Evolutionary conservation across 2,797 vertebrate species (phyloP).

Genomic region (Cheirogaleus major): DNA sequence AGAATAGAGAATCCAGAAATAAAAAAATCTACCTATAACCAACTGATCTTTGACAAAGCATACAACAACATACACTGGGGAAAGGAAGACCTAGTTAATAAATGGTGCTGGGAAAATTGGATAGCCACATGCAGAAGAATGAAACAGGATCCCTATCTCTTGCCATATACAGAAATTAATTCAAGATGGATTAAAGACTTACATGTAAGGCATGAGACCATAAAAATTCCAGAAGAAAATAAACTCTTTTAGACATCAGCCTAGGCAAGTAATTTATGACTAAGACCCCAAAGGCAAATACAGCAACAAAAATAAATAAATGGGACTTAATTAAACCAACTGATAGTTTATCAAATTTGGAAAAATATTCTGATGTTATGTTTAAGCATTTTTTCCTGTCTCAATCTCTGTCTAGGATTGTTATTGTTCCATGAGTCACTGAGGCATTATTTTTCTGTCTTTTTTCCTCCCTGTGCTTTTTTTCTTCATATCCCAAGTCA

Average conservation of each 20-base stretch:
- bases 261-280: neutral
- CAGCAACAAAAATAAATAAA: neutral
- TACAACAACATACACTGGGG: neutral
- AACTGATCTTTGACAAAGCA: neutral
- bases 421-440: neutral
- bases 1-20: neutral
- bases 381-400: neutral
- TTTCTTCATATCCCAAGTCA: too few relatives aligned
- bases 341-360: neutral
- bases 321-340: neutral
- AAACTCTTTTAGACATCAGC: neutral
- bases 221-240: neutral
- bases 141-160: neutral
- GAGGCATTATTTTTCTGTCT: neutral
- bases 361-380: neutral
- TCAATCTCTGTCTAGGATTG: neutral
- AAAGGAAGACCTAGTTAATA: neutral
- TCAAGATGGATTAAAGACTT: neutral
- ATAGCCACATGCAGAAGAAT: neutral
- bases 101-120: neutral
- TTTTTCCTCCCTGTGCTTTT: neutral
- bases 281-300: neutral
- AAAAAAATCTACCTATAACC: neutral
- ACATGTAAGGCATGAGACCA: neutral
- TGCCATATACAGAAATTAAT: neutral